These are phyloP conservation scores for Todus mexicanus DNA, from an alignment of 2,797 vertebrate species.

Conservation along the genomic window DNA sequence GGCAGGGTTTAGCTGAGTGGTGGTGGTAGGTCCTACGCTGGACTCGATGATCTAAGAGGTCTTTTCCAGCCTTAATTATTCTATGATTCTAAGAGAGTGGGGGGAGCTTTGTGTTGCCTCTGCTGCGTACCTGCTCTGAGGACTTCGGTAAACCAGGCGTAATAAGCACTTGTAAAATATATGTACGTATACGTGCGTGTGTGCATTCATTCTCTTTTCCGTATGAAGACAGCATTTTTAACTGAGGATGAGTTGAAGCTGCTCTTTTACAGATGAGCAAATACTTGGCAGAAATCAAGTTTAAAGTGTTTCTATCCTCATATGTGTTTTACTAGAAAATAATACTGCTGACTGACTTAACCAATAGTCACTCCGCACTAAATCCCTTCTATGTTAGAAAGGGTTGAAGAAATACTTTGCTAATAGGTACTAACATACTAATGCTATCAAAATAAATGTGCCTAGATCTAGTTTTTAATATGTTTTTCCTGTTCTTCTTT, in stretches of 20 bases:
- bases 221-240: background rate
- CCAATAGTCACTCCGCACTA: background rate
- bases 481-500: background rate
- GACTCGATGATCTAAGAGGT: too few relatives aligned
- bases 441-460: background rate
- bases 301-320: background rate
- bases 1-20: too few relatives aligned
- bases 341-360: background rate
- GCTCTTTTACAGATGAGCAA: background rate
- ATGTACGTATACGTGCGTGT: background rate
- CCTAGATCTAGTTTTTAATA: background rate
- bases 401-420: background rate
- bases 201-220: background rate
- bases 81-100: too few relatives aligned
- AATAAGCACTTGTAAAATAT: background rate
- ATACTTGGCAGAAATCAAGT: background rate
- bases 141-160: background rate
- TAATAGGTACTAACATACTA: conserved; percentile 19
- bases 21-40: too few relatives aligned
- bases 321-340: background rate
- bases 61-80: too few relatives aligned
- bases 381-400: background rate
- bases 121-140: background rate
- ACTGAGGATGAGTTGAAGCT: background rate
- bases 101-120: background rate